A percentile compares a stretch with the other conserved stretches of the same genome.
Conservation (phyloP, 2,888 invertebrate genomes). For the Spisula solida region DNA sequence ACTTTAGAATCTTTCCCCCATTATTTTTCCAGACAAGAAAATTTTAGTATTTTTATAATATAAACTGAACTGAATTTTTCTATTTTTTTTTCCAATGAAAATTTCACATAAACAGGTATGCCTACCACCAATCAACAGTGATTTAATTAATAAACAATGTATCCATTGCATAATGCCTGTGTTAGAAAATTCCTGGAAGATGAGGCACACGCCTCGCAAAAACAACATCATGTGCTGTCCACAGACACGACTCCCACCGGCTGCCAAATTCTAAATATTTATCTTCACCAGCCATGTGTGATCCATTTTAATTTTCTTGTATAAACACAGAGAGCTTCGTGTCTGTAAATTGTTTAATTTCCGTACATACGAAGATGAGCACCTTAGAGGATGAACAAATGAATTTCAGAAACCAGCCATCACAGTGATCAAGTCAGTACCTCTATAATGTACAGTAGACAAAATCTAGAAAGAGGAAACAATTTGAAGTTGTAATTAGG, state of each 20-base stretch:
- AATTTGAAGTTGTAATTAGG: not conserved
- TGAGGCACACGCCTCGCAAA: conserved; percentile 35
- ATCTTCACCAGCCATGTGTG: conserved; percentile 54
- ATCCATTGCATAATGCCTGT: not conserved
- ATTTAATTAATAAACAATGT: conserved; percentile 10
- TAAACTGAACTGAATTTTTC: too few species aligned
- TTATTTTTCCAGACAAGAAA: not conserved
- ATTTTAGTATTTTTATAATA: too few species aligned
- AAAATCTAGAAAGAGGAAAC: not conserved
- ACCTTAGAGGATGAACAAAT: not conserved
- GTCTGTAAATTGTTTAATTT: conserved; percentile 50
- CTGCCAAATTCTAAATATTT: conserved; percentile 60
- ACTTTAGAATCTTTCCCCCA: not conserved
- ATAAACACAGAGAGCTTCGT: conserved; percentile 48
- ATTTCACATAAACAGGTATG: not conserved
- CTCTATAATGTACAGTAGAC: not conserved
- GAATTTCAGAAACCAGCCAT: not conserved
- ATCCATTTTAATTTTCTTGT: conserved; percentile 58
- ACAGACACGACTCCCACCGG: conserved; percentile 37
- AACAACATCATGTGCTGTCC: not conserved
- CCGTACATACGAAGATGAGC: conserved; percentile 11
- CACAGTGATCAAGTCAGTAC: not conserved
- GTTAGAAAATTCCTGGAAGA: not conserved
- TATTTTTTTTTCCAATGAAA: not conserved
- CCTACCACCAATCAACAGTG: not conserved